Evolutionary conservation across 1,140 invertebrate genomes (phyloP).

Genomic region (Cydia pomonella): DNA sequence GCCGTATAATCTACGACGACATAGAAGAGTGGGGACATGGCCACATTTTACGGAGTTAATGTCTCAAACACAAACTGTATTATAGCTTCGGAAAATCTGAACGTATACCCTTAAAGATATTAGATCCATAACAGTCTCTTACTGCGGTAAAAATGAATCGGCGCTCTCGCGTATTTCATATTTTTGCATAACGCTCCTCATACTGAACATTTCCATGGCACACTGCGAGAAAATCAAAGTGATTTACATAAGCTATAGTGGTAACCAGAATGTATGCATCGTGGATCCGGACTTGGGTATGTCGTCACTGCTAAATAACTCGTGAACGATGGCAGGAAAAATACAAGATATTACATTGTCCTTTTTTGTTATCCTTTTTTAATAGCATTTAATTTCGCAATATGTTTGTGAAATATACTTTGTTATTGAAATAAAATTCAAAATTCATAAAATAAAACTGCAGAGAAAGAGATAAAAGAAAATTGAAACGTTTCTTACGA

Average conservation of each 20-base stretch:
- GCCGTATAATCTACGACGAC: slow-evolving; percentile 43
- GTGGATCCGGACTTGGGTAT: slow-evolving; percentile 45
- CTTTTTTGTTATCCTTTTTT: slow-evolving; percentile 36
- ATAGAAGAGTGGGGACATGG: slow-evolving; percentile 22
- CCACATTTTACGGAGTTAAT: slow-evolving; percentile 38
- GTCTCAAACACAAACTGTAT: slow-evolving; percentile 32
- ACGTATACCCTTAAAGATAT: slow-evolving; percentile 16
- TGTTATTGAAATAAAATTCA: too few relatives aligned
- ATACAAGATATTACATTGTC: slow-evolving; percentile 41
- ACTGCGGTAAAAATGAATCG: slow-evolving; percentile 29
- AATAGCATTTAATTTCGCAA: not conserved
- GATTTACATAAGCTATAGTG: slow-evolving; percentile 50
- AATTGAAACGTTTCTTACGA: not conserved
- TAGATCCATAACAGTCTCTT: slow-evolving; percentile 16
- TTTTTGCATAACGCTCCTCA: slow-evolving; percentile 32
- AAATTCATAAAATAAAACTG: too few relatives aligned
- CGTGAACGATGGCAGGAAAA: slow-evolving; percentile 56
- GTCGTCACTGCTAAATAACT: slow-evolving; percentile 62
- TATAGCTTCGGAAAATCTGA: slow-evolving; percentile 41
- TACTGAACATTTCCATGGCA: slow-evolving; percentile 29
- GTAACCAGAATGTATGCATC: slow-evolving; percentile 55
- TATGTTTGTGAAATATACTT: not conserved
- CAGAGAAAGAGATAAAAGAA: not conserved
- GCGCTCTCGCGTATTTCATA: slow-evolving; percentile 22
- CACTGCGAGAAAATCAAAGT: slow-evolving; percentile 43